A percentile compares a stretch with the other conserved stretches of the same genome.
Conservation (phyloP, 2,888 invertebrate species). For the Thymelicus lineola region DNA sequence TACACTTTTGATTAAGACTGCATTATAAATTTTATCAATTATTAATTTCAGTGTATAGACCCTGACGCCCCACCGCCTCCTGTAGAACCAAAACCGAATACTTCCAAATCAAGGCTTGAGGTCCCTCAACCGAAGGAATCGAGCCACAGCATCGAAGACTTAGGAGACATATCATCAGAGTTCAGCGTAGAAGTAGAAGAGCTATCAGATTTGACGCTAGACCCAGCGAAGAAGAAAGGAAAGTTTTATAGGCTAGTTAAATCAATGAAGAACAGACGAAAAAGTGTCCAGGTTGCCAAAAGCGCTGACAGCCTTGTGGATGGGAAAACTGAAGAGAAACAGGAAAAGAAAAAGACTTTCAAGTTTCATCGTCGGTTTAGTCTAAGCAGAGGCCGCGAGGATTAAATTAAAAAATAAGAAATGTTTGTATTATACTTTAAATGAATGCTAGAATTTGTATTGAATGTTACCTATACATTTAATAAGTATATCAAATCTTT, state of each 20-base stretch:
- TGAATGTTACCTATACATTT: background rate
- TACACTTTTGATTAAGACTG: no score
- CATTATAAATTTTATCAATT: constrained; percentile 1
- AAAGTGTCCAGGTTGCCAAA: constrained; percentile 80
- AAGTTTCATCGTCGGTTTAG: constrained; percentile 80
- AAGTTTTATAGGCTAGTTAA: constrained; percentile 79
- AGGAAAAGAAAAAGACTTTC: constrained; percentile 74
- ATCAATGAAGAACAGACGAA: constrained; percentile 79
- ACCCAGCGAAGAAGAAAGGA: constrained; percentile 72
- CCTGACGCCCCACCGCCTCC: constrained; percentile 72
- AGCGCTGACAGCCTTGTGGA: constrained; percentile 75
- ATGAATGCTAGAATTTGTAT: constrained; percentile 6
- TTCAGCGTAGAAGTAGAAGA: constrained; percentile 81
- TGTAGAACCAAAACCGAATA: constrained; percentile 68
- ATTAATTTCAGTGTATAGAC: constrained; percentile 68
- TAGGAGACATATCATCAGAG: constrained; percentile 80
- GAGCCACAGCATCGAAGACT: constrained; percentile 77
- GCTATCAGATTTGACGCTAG: constrained; percentile 58
- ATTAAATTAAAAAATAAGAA: constrained; percentile 49
- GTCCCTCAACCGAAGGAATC: constrained; percentile 57
- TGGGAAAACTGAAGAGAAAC: constrained; percentile 67
- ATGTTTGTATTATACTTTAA: background rate
- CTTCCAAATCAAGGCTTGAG: constrained; percentile 65
- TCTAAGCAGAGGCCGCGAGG: constrained; percentile 74
- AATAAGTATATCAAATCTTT: background rate